Evolutionary conservation across 2,888 invertebrate genomes (phyloP).

Genomic region (Pomacea canaliculata): DNA sequence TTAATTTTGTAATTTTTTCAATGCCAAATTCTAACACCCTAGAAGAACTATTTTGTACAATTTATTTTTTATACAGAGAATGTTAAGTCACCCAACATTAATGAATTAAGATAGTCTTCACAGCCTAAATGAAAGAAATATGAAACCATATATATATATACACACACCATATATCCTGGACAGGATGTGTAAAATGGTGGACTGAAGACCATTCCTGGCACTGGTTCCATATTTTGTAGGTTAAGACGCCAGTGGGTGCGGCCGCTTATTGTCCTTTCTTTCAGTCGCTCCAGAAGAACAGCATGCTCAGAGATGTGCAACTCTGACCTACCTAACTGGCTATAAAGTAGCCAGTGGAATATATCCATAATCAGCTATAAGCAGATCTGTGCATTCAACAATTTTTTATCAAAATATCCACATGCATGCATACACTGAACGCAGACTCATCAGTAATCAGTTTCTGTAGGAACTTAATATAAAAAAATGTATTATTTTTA

Average conservation of each 20-base stretch:
- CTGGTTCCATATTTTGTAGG: slow-evolving; percentile 16
- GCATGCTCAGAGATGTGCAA: slow-evolving; percentile 11
- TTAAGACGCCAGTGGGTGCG: slow-evolving; percentile 32
- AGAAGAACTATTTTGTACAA: too few species aligned
- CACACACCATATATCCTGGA: slow-evolving; percentile 51
- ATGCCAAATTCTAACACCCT: too few species aligned
- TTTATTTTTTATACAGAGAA: too few species aligned
- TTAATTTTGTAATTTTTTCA: too few species aligned
- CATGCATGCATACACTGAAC: too few species aligned
- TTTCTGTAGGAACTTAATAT: not conserved
- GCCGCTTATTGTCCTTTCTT: slow-evolving; percentile 27
- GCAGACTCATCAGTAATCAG: too few species aligned
- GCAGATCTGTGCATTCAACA: too few species aligned
- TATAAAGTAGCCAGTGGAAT: not conserved
- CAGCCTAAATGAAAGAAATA: too few species aligned
- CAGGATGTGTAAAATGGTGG: slow-evolving; percentile 50
- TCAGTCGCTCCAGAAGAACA: slow-evolving; percentile 9
- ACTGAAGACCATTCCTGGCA: slow-evolving; percentile 35
- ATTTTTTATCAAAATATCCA: too few species aligned
- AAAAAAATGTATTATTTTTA: not conserved
- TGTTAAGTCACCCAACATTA: too few species aligned
- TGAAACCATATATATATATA: too few species aligned
- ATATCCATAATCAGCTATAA: not conserved
- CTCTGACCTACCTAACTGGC: slow-evolving; percentile 5
- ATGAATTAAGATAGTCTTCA: too few species aligned